These are phyloP conservation scores for Scyliorhinus canicula DNA, from an alignment of 2,797 vertebrate species.

Conservation along the genomic window DNA sequence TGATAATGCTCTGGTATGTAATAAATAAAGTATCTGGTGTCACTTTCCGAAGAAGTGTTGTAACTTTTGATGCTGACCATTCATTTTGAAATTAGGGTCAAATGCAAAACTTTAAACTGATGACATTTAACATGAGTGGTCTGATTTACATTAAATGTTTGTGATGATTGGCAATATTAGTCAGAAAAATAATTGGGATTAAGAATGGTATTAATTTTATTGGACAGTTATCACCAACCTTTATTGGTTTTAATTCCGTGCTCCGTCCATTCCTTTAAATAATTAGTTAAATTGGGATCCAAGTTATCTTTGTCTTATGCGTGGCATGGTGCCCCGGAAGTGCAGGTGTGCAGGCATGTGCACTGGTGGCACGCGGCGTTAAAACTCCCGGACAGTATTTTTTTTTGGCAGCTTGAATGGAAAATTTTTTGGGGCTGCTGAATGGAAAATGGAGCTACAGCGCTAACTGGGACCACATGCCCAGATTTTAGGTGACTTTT, in stretches of 20 bases:
- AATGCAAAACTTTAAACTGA: background rate
- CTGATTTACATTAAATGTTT: background rate
- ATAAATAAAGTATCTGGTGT: background rate
- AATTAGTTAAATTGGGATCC: background rate
- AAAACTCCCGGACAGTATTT: no score
- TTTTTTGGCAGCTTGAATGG: no score
- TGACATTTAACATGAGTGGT: background rate
- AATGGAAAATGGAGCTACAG: no score
- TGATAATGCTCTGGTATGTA: background rate
- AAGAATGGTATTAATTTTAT: background rate
- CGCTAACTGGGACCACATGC: no score
- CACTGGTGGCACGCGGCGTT: no score
- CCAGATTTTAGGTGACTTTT: no score
- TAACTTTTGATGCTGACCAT: background rate
- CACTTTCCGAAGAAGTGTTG: background rate
- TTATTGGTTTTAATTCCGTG: background rate
- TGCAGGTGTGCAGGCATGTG: no score
- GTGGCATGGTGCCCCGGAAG: no score
- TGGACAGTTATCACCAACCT: background rate
- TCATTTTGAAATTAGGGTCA: background rate
- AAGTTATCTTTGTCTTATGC: background rate
- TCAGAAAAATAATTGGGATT: background rate
- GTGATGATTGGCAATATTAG: background rate
- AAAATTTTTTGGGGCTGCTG: no score
- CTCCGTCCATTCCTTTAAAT: background rate